Conservation (phyloP, 2,113 vertebrate genomes). For the Phalacrocorax pelagicus region DNA sequence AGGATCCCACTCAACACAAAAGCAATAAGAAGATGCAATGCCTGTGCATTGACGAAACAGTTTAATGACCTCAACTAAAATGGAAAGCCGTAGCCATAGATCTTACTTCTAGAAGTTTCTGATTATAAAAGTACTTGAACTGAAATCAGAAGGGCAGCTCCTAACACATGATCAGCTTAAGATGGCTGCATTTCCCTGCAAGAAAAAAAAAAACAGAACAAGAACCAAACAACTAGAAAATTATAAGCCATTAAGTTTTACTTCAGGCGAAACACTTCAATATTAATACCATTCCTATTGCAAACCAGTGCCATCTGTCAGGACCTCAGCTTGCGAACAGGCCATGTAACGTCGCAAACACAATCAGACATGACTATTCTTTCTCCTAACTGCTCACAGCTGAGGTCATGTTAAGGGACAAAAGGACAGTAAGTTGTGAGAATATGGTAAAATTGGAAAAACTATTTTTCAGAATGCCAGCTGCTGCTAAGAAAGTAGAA, state of each 20-base stretch:
- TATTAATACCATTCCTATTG: not conserved
- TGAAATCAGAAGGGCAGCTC: not conserved
- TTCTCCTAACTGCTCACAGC: not conserved
- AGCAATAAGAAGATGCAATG: not conserved
- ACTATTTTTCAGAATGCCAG: not conserved
- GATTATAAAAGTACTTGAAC: not conserved
- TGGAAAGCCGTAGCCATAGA: not conserved
- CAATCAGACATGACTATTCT: not conserved
- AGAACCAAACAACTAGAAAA: not conserved
- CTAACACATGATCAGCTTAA: not conserved
- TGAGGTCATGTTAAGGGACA: not conserved
- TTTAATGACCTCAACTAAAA: not conserved
- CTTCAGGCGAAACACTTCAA: not conserved
- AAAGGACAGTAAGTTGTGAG: not conserved
- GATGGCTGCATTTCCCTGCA: not conserved
- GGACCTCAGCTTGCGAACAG: not conserved
- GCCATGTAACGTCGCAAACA: not conserved
- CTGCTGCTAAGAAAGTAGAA: not conserved
- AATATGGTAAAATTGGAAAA: not conserved
- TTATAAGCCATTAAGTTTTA: not conserved
- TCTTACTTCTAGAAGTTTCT: not conserved
- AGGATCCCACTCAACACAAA: fast-evolving
- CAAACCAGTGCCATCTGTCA: not conserved
- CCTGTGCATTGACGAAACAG: not conserved
- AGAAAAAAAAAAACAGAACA: not conserved